Conservation (phyloP, 2,888 invertebrate genomes). For the Allolobophora icterica region DNA sequence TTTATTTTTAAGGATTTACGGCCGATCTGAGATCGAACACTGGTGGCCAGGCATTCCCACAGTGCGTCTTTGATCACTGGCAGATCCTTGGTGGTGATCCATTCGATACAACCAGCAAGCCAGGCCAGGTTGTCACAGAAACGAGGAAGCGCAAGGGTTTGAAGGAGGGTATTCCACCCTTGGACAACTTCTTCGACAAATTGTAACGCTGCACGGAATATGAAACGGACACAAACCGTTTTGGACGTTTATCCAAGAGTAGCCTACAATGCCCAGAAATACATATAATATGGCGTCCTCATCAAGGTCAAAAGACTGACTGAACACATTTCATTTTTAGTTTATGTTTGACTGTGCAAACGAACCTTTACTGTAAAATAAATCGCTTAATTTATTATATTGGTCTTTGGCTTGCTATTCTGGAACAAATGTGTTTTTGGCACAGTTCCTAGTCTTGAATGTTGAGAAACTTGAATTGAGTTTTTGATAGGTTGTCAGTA, state of each 20-base stretch:
- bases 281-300: too few species aligned
- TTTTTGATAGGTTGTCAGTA: too few species aligned
- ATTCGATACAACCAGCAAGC: slow-evolving; percentile 71
- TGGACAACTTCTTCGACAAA: slow-evolving; percentile 95
- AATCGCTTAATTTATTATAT: too few species aligned
- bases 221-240: not conserved
- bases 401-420: too few species aligned
- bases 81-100: slow-evolving; percentile 96
- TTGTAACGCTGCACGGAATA: slow-evolving; percentile 72
- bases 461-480: too few species aligned
- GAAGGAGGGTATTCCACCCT: slow-evolving; percentile 94
- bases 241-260: not conserved
- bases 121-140: slow-evolving; percentile 72
- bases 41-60: slow-evolving; percentile 99
- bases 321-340: too few species aligned
- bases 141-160: slow-evolving; percentile 99
- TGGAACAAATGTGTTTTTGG: too few species aligned
- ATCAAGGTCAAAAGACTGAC: too few species aligned
- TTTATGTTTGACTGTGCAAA: too few species aligned
- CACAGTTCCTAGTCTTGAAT: too few species aligned
- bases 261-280: not conserved
- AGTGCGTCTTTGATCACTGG: slow-evolving; percentile 99
- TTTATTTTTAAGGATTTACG: slow-evolving; percentile 76
- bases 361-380: too few species aligned
- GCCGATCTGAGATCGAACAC: slow-evolving; percentile 95